Conservation (phyloP, 2,797 vertebrate species). For the Eurystomus glaucurus region DNA sequence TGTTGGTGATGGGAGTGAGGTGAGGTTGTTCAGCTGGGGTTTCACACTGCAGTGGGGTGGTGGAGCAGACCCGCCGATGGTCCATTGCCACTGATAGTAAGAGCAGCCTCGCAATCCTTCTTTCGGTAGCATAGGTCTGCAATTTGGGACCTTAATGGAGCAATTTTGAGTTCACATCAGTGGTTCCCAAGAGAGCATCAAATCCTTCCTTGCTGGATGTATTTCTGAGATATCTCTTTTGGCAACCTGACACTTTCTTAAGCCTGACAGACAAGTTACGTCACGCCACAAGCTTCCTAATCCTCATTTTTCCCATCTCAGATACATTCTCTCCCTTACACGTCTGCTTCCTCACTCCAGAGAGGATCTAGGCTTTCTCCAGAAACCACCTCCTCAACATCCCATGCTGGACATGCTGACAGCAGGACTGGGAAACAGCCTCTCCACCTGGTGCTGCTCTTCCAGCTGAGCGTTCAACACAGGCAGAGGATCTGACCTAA, state of each 20-base stretch:
- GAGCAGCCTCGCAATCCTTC: not conserved
- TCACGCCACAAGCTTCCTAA: not conserved
- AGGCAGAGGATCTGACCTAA: not conserved
- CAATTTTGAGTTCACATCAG: not conserved
- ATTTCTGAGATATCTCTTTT: conserved; percentile 25
- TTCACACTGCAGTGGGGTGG: rapidly evolving
- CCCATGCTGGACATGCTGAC: rapidly evolving
- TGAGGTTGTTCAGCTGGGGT: not conserved
- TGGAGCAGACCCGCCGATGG: not conserved
- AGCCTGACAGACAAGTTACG: not conserved
- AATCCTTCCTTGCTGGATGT: not conserved
- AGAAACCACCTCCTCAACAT: not conserved
- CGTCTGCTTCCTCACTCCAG: not conserved
- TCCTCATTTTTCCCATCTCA: not conserved
- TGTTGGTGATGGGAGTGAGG: not conserved
- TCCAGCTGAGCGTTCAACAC: not conserved
- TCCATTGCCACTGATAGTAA: not conserved
- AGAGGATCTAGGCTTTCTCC: not conserved
- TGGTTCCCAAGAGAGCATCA: not conserved
- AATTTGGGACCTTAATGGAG: not conserved
- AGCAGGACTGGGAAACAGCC: not conserved
- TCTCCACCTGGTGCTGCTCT: not conserved
- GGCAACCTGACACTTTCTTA: not conserved
- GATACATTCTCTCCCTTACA: not conserved
- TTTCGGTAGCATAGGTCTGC: not conserved